phyloP scores from a whole-genome alignment of 2,888 invertebrate genomes.

The Pimpla rufipes region DNA sequence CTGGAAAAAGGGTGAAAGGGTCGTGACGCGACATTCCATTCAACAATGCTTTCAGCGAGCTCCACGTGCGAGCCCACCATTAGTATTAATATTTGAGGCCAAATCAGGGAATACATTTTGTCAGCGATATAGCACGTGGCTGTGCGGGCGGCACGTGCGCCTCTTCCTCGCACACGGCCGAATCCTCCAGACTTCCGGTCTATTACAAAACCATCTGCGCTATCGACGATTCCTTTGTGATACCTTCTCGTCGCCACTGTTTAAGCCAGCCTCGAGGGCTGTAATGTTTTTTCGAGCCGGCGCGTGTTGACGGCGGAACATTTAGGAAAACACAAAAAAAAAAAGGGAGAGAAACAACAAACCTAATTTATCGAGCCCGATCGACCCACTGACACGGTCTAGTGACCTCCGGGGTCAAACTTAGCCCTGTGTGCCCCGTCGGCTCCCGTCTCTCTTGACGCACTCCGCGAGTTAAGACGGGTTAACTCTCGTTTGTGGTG shows the following conservation, averaged over 20 bases:
- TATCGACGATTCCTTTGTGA: neutral
- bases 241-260: neutral
- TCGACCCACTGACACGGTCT: constrained; percentile 57
- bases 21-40: constrained; percentile 20
- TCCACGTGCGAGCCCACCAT: constrained; percentile 45
- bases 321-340: neutral
- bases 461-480: no score
- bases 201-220: neutral
- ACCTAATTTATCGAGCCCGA: neutral
- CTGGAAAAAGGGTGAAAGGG: neutral
- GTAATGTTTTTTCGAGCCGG: neutral
- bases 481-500: no score
- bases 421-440: constrained; percentile 34
- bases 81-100: constrained; percentile 47
- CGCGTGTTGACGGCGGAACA: neutral
- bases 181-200: neutral
- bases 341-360: neutral
- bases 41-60: constrained; percentile 32
- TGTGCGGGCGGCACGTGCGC: neutral
- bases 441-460: neutral
- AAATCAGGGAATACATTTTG: constrained; percentile 3
- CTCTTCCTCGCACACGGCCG: neutral
- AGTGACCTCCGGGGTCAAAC: constrained; percentile 53
- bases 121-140: constrained; percentile 7
- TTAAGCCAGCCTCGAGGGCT: neutral